Percentiles rank a stretch among this genome's conserved stretches.
These are phyloP conservation scores for Zosterops japonicus DNA, from an alignment of 2,113 vertebrate species.

Conservation along the genomic window DNA sequence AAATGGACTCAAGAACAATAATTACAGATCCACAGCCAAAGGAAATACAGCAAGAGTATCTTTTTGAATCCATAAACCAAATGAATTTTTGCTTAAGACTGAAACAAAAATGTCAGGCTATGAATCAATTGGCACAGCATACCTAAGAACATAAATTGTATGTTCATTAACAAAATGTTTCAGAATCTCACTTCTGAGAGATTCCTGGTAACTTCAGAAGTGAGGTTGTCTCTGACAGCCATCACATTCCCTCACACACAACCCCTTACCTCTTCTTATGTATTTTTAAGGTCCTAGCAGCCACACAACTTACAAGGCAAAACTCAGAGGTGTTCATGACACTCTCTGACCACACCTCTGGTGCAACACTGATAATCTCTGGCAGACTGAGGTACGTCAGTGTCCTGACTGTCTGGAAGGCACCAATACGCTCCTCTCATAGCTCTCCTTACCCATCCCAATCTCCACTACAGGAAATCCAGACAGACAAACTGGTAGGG, in stretches of 20 bases:
- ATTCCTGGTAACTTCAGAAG: background rate
- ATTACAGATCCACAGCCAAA: background rate
- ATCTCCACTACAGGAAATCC: background rate
- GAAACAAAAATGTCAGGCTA: background rate
- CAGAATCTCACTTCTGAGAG: background rate
- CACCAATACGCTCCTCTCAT: background rate
- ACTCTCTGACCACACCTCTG: background rate
- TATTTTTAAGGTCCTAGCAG: background rate
- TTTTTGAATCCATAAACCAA: background rate
- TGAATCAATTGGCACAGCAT: background rate
- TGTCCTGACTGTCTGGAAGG: background rate
- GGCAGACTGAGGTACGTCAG: background rate
- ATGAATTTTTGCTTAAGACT: background rate
- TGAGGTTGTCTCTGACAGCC: background rate
- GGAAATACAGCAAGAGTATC: background rate
- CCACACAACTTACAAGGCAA: background rate
- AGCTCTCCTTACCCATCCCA: background rate
- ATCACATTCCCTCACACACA: background rate
- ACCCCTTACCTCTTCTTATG: background rate
- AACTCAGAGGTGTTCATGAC: background rate
- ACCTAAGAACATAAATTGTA: background rate
- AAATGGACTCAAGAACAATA: background rate
- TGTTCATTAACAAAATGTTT: background rate
- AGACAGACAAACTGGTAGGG: background rate
- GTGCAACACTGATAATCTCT: background rate